Percentiles rank a stretch among this genome's conserved stretches.
phyloP scores from a whole-genome alignment of 2,113 vertebrate genomes.

The Strigops habroptila region DNA sequence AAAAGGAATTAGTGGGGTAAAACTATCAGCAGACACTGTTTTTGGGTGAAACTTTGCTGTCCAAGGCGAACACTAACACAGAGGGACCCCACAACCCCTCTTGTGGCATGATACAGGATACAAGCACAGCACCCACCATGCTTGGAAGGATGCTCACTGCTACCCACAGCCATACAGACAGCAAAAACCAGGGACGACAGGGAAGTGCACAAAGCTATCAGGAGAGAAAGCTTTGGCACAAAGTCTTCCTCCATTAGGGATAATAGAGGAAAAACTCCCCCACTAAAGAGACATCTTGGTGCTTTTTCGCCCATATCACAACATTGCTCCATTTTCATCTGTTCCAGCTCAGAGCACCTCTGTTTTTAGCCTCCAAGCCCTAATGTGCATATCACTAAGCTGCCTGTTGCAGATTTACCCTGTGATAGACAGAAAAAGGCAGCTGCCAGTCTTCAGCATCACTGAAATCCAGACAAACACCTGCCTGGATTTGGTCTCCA shows the following conservation, averaged over 20 bases:
- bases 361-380: neutral
- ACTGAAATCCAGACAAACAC: neutral
- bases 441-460: neutral
- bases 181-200: neutral
- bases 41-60: neutral
- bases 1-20: neutral
- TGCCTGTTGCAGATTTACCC: neutral
- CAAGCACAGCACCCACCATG: accelerated
- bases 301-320: neutral
- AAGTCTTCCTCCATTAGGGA: neutral
- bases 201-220: neutral
- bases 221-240: neutral
- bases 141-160: neutral
- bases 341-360: neutral
- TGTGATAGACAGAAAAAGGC: neutral
- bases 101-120: accelerated
- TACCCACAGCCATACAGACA: neutral
- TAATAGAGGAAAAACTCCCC: neutral
- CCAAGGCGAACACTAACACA: neutral
- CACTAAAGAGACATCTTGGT: neutral
- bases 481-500: neutral
- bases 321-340: neutral
- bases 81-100: neutral
- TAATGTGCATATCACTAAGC: neutral
- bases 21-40: neutral